phyloP scores from a whole-genome alignment of 2,113 vertebrate species.

The Monarcha castaneiventris region DNA sequence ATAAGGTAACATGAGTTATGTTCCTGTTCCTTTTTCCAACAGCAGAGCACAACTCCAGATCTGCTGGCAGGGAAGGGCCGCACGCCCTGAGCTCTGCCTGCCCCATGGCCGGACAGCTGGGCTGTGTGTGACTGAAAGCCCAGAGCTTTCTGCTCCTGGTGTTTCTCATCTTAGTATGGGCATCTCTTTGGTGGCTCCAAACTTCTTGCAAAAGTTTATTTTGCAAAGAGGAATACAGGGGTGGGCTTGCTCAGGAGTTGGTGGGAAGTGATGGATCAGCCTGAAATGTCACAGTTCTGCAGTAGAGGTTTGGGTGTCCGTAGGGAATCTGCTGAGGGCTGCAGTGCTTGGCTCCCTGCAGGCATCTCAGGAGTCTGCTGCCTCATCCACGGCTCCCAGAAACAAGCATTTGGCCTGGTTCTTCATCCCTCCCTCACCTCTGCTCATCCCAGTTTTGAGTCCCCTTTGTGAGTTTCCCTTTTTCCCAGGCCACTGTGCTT shows the following conservation, averaged over 20 bases:
- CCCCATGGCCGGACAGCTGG: accelerated
- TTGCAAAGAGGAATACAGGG: not conserved
- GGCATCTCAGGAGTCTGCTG: not conserved
- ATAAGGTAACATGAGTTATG: too few species aligned
- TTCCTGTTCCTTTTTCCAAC: not conserved
- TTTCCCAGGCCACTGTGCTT: not conserved
- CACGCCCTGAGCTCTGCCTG: not conserved
- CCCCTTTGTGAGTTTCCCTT: not conserved
- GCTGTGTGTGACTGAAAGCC: not conserved
- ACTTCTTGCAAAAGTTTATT: not conserved
- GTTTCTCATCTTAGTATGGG: not conserved
- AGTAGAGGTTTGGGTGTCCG: not conserved
- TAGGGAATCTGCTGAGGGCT: not conserved
- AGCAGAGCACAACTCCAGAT: not conserved
- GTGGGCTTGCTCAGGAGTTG: not conserved
- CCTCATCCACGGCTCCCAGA: not conserved
- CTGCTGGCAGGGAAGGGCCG: accelerated
- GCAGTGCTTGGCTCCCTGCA: not conserved
- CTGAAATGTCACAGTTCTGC: not conserved
- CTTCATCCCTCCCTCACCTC: not conserved
- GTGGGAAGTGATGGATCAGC: not conserved
- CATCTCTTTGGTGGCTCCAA: not conserved
- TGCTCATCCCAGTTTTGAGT: not conserved
- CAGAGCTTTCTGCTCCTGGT: not conserved
- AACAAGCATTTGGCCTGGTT: not conserved